These are phyloP conservation scores for Drosophila limbata DNA, from an alignment of 2,888 invertebrate species.

Conservation along the genomic window DNA sequence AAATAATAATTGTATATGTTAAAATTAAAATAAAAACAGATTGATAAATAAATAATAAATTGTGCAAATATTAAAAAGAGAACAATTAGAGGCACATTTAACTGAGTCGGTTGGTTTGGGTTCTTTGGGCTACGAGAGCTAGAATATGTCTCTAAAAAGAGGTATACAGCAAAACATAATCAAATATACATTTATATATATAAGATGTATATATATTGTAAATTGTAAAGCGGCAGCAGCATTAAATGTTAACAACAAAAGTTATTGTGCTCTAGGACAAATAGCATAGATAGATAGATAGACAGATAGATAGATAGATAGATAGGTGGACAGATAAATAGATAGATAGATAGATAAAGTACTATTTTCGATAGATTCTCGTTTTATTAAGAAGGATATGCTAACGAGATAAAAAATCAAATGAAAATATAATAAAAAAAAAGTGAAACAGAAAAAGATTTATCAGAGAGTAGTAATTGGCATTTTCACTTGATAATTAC, in stretches of 20 bases:
- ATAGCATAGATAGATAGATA: constrained; percentile 54
- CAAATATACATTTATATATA: constrained; percentile 10
- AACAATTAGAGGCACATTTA: constrained; percentile 54
- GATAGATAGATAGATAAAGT: constrained; percentile 17
- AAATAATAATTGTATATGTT: constrained; percentile 14
- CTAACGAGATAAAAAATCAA: constrained; percentile 39
- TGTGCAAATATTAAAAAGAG: constrained; percentile 57
- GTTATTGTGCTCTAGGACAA: constrained; percentile 63
- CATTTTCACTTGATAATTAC: constrained; percentile 71
- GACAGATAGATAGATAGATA: constrained; percentile 23
- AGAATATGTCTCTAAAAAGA: constrained; percentile 39
- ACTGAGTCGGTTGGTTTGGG: constrained; percentile 39
- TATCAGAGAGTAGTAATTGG: constrained; percentile 62
- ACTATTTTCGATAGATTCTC: constrained; percentile 36
- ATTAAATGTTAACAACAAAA: constrained; percentile 74
- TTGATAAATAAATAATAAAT: constrained; percentile 42
- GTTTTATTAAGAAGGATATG: constrained; percentile 39
- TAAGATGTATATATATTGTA: constrained; percentile 18
- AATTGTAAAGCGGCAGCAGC: constrained; percentile 66
- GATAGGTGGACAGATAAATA: constrained; percentile 34
- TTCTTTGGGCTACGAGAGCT: constrained; percentile 47
- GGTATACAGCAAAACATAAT: constrained; percentile 12
- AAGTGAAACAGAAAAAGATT: constrained; percentile 46
- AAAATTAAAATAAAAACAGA: constrained; percentile 35
- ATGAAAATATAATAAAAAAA: constrained; percentile 30